A percentile compares a stretch with the other conserved stretches of the same genome.
phyloP scores from a whole-genome alignment of 2,888 invertebrate species.

The Heliconius ethilla region DNA sequence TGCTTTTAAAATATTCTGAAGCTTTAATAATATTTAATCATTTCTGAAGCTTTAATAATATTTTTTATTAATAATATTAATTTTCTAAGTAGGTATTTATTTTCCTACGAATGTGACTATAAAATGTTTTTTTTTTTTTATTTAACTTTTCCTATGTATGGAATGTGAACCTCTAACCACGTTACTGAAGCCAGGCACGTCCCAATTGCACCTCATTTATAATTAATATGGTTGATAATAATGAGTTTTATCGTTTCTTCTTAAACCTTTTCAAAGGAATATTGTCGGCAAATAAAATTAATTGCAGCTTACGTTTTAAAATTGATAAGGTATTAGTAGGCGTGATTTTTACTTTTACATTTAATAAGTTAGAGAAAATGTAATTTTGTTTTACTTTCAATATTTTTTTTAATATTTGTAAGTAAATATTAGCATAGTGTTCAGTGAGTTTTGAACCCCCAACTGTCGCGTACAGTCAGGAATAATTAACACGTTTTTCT shows the following conservation, averaged over 20 bases:
- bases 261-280: slow-evolving; percentile 42
- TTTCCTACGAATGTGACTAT: too few species aligned
- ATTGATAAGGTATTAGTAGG: slow-evolving; percentile 33
- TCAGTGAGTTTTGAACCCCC: too few species aligned
- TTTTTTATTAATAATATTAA: too few species aligned
- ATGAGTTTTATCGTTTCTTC: slow-evolving; percentile 29
- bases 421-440: not conserved
- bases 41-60: not conserved
- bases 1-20: not conserved
- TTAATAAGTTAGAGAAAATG: not conserved
- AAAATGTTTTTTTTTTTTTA: not conserved
- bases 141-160: not conserved
- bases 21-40: not conserved
- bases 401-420: too few species aligned
- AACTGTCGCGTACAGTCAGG: too few species aligned
- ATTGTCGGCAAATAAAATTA: slow-evolving; percentile 31
- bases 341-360: slow-evolving; percentile 1
- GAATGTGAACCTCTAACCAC: not conserved
- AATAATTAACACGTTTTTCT: too few species aligned
- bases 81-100: too few species aligned
- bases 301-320: slow-evolving; percentile 29
- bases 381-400: not conserved
- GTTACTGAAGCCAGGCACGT: not conserved
- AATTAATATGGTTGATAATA: slow-evolving; percentile 40
- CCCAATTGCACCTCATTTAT: slow-evolving; percentile 9